Evolutionary conservation across 1,140 invertebrate genomes (phyloP).

Genomic region (Drosophila takahashii): DNA sequence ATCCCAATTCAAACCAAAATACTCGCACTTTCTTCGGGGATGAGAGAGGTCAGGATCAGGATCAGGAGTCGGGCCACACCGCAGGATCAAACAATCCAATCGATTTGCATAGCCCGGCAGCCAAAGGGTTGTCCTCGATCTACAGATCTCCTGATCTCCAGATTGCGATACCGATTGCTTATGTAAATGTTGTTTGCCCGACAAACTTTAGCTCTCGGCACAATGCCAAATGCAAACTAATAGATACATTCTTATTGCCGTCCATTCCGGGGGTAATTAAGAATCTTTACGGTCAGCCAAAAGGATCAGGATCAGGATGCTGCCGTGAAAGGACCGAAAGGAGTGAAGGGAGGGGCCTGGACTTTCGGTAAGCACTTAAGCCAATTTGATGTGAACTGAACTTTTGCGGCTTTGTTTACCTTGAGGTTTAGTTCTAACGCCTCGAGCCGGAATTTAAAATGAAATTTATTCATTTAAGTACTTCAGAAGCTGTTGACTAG

Average conservation of each 20-base stretch:
- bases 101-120: constrained; percentile 44
- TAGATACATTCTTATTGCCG: constrained; percentile 73
- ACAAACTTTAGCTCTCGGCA: constrained; percentile 62
- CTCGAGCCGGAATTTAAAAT: constrained; percentile 3
- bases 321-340: constrained; percentile 9
- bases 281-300: constrained; percentile 59
- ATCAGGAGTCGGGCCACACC: constrained; percentile 34
- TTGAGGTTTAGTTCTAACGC: constrained; percentile 35
- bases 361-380: constrained; percentile 53
- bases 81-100: constrained; percentile 54
- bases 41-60: constrained; percentile 3
- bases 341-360: constrained; percentile 2
- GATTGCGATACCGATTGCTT: constrained; percentile 37
- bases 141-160: constrained; percentile 1
- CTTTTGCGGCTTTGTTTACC: constrained; percentile 44
- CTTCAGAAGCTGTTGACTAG: background rate
- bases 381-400: constrained; percentile 51
- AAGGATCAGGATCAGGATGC: constrained; percentile 48
- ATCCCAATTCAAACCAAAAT: constrained; percentile 2
- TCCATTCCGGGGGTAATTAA: constrained; percentile 51
- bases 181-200: constrained; percentile 78
- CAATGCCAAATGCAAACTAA: constrained; percentile 73
- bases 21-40: background rate
- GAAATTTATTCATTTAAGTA: background rate
- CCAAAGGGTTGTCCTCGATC: constrained; percentile 46